These are phyloP conservation scores for Actinernus sp. DNA, from an alignment of 92 coral and sea anemone genomes.

Conservation along the genomic window DNA sequence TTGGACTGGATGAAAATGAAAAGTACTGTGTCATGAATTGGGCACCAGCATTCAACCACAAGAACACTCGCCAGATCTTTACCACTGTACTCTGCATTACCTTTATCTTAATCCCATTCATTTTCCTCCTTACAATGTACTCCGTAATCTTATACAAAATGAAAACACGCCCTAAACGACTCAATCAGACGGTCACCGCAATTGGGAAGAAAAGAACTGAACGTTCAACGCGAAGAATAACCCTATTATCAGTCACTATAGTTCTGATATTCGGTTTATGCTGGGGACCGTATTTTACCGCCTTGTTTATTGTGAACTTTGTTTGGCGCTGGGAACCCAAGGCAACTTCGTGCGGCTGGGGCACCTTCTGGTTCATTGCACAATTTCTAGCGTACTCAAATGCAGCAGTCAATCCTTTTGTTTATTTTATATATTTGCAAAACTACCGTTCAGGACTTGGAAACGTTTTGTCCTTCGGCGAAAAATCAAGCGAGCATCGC, in stretches of 20 bases:
- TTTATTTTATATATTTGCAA: conserved; percentile 9
- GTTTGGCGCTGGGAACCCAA: neutral
- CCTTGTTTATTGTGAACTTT: neutral
- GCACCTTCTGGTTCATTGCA: conserved; percentile 7
- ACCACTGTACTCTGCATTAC: conserved; percentile 1
- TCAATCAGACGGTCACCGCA: neutral
- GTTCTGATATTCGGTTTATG: conserved; percentile 23
- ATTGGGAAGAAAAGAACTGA: conserved; percentile 1
- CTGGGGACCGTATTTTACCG: conserved; percentile 29
- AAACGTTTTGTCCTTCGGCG: too few relatives aligned
- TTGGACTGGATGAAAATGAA: neutral
- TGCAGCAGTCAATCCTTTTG: conserved; percentile 6
- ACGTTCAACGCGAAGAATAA: conserved; percentile 4
- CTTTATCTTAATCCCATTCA: conserved; percentile 22
- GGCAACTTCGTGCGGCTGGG: neutral
- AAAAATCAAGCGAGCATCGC: too few relatives aligned
- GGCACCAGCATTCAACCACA: conserved; percentile 11
- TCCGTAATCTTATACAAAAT: conserved; percentile 1
- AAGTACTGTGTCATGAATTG: conserved; percentile 10
- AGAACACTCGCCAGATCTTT: neutral
- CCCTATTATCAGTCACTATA: conserved; percentile 12
- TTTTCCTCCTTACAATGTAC: conserved; percentile 1
- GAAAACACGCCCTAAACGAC: neutral
- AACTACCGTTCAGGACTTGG: conserved; percentile 19
- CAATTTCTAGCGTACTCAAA: conserved; percentile 16